Evolutionary conservation across 2,797 vertebrate species (phyloP).

Genomic region (Sebastes flavidus): DNA sequence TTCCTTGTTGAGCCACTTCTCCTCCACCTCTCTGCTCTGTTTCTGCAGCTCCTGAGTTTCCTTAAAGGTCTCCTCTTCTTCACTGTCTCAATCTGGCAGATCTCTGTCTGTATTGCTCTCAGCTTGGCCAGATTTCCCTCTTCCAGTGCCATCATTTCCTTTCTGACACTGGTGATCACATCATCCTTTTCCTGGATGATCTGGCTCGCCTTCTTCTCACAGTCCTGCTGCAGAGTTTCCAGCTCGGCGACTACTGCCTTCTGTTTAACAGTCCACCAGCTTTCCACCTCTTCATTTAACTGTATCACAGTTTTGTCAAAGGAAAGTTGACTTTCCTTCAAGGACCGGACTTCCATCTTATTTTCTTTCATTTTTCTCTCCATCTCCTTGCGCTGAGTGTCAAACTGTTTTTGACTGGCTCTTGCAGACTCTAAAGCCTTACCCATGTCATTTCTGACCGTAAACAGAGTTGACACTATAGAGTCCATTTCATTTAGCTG

Average conservation of each 20-base stretch:
- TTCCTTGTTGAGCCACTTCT: neutral
- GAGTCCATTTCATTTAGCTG: neutral
- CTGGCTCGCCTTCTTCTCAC: neutral
- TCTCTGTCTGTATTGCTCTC: neutral
- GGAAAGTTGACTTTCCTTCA: neutral
- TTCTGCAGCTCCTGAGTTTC: neutral
- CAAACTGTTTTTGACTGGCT: neutral
- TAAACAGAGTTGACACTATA: neutral
- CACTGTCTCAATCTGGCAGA: neutral
- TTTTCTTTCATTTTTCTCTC: neutral
- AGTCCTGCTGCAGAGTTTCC: neutral
- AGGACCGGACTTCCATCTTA: neutral
- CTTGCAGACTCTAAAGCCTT: neutral
- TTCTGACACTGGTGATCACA: neutral
- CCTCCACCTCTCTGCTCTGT: neutral
- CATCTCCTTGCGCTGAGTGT: neutral
- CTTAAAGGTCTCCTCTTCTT: neutral
- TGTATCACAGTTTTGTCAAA: neutral
- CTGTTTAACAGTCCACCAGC: neutral
- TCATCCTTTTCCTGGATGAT: neutral
- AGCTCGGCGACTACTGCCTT: neutral
- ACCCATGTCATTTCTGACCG: neutral
- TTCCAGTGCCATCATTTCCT: neutral
- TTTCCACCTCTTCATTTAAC: neutral
- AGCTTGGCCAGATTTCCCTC: neutral